Base-by-base conservation (phyloP, 2,113 vertebrate species). In the Psittacula cyanocephala region DNA sequence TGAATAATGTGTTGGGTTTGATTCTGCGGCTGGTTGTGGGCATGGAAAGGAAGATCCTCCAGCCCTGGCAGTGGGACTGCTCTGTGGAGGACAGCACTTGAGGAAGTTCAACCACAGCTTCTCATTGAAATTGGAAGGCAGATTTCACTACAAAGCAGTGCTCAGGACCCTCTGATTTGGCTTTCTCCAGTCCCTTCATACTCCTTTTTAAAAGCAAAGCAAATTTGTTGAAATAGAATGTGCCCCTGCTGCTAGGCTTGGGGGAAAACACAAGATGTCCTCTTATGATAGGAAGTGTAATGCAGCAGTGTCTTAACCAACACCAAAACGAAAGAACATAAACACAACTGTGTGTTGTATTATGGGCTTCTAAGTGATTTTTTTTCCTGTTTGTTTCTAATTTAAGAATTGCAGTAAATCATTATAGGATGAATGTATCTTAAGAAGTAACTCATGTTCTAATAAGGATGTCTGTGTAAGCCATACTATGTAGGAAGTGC, bases 221-320 rank as follows among this genome's bases (percentile, higher is more conserved):
- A 28, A 12, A 17, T 72, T 72, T 72, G 9, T 79, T 74, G 52
- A 53, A 77, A 89, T 7, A 64, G 27, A 47, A 72, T 10, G 6
- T 89, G 44, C 24, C 67, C 27, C 8, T 39, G 3, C 59, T 81
- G 25, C 82, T 53, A 4, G 44, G 22, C 62, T 76, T 82, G 63
- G 53, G 29, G 7, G 24, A 77, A 55, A 65, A 74, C 37, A 14
- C 47, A 62, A 83, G 80, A 83, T 43, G 33, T 9, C 25, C 43
- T 62, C 14, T 33, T 46, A 9, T 0, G 24, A 27, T 17, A 35
- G 41, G 24, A 59, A 65, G 49, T 2, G 3, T 9, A 6, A 25
- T 46, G 70, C 47, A 74, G 78, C 68, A 59, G 33, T 29, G 60
- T 52, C 77, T 85, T 85, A 63, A 63, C 71, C 60, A 81, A 15